Evolutionary conservation across 2,888 invertebrate genomes (phyloP).

Genomic region (Drosophila acutilabella): DNA sequence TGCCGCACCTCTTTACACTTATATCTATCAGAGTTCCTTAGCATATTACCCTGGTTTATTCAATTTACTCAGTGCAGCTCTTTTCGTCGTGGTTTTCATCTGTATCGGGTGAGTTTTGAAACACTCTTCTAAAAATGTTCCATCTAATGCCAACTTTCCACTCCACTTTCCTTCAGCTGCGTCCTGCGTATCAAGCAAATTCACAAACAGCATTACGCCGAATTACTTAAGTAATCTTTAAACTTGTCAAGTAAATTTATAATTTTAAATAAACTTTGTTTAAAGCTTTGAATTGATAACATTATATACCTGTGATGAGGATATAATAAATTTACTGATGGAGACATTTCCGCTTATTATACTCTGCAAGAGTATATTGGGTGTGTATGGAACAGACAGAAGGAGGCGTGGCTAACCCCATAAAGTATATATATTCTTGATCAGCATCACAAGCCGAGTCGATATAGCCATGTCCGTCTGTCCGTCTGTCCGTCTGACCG

Average conservation of each 20-base stretch:
- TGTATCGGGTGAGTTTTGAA: slow-evolving; percentile 74
- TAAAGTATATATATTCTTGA: no score
- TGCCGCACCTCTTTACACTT: slow-evolving; percentile 88
- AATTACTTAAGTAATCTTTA: slow-evolving; percentile 66
- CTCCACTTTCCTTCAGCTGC: slow-evolving; percentile 54
- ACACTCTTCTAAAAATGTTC: accelerated
- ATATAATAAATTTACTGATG: no score
- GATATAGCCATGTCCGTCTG: no score
- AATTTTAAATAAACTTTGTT: neutral
- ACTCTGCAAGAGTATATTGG: no score
- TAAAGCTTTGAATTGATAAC: neutral
- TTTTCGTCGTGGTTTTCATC: slow-evolving; percentile 83
- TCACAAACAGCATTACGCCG: slow-evolving; percentile 71
- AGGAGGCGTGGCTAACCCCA: no score
- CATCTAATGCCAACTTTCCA: neutral
- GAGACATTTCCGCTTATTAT: no score
- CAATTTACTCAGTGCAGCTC: slow-evolving; percentile 86
- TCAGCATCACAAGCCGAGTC: no score
- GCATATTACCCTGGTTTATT: slow-evolving; percentile 87
- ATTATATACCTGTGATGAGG: no score
- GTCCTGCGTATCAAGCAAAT: slow-evolving; percentile 72
- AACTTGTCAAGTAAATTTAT: no score
- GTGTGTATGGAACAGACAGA: no score
- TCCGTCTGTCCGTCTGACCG: no score
- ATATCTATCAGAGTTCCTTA: slow-evolving; percentile 88